phyloP scores from a whole-genome alignment of 2,797 vertebrate species.

The Coregonus suidteri region DNA sequence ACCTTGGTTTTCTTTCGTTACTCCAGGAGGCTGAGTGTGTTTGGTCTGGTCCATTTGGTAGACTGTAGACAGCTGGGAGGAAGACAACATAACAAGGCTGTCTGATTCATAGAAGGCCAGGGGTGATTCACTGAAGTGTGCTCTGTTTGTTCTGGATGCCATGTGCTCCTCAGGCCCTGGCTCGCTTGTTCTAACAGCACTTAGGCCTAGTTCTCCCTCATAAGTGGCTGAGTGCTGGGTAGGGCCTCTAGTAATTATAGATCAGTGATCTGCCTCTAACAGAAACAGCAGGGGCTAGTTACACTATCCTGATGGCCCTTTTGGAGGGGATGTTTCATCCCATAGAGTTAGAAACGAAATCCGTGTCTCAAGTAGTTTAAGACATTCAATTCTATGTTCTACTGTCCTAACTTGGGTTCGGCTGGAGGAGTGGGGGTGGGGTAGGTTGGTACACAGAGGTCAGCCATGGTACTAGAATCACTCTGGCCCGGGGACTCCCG shows the following conservation, averaged over 20 bases:
- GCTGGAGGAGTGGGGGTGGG: background rate
- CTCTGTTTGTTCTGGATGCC: constrained; percentile 25
- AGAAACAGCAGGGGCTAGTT: constrained; percentile 27
- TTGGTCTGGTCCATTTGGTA: background rate
- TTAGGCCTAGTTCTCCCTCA: background rate
- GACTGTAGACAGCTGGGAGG: too few species aligned
- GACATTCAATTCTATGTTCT: too few species aligned
- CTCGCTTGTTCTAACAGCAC: constrained; percentile 14
- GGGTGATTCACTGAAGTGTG: constrained; percentile 1
- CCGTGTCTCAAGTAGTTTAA: too few species aligned
- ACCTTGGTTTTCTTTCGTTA: constrained; percentile 12
- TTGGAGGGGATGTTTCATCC: constrained; percentile 16
- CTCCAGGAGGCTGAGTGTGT: background rate
- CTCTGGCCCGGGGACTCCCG: background rate
- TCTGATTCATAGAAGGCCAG: constrained; percentile 11
- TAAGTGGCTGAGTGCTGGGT: constrained; percentile 27
- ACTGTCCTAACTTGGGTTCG: too few species aligned
- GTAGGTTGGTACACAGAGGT: background rate
- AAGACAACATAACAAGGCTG: background rate
- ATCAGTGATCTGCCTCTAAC: constrained; percentile 29
- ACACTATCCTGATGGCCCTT: constrained; percentile 12
- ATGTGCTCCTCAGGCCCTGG: constrained; percentile 4
- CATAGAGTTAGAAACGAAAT: too few species aligned
- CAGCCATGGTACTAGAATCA: background rate
- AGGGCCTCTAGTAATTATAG: constrained; percentile 20